Evolutionary conservation across 1,140 invertebrate genomes (phyloP), one percentile per base, ranked within the genome.

Genomic region (Drosophila lacertosa): DNA sequence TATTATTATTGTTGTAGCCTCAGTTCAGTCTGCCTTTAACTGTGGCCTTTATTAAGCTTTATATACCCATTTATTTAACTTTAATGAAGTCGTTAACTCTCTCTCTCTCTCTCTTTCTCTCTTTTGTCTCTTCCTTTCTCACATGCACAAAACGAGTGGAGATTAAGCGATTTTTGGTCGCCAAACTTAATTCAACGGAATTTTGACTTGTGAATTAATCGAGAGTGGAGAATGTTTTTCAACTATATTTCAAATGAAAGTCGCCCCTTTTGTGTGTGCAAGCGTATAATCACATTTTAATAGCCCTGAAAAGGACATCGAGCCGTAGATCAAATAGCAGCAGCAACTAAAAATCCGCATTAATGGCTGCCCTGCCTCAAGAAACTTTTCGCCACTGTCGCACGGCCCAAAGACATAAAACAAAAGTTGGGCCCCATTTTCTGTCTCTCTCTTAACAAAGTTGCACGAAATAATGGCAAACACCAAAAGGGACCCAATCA

Each of bases 391-490:
- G 51, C 32, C 70, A 57, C 18, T 51, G 53, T 40, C 62, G 62
- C 40, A 76, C 77, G 73, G 59, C 78, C 78, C 65, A 83, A 82
- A 78, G 65, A 78, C 78, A 82, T 82, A 71, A 82, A 83, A 78
- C 65, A 82, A 74, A 82, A 78, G 64, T 33, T 50, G 13, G 9
- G n/a, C n/a, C n/a, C n/a, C n/a, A n/a, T n/a, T n/a, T n/a, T n/a
- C n/a, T n/a, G 9, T 39, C 33, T 2, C 20, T 22, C 13, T 15
- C 13, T 4, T 11, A 18, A 33, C n/a, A 64, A 55, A 57, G 53
- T 58, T 58, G 63, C 18, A 58, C 42, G 40, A 64, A 48, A 66
- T 67, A 63, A 75, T 71, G 57, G 64, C 65, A 54, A 72, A 75
- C 50, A 69, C 35, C 51, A 47, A 45, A 63, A 55, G 7, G 29